phyloP scores from a whole-genome alignment of 2,888 invertebrate genomes.

The Drosophila pegasa region DNA sequence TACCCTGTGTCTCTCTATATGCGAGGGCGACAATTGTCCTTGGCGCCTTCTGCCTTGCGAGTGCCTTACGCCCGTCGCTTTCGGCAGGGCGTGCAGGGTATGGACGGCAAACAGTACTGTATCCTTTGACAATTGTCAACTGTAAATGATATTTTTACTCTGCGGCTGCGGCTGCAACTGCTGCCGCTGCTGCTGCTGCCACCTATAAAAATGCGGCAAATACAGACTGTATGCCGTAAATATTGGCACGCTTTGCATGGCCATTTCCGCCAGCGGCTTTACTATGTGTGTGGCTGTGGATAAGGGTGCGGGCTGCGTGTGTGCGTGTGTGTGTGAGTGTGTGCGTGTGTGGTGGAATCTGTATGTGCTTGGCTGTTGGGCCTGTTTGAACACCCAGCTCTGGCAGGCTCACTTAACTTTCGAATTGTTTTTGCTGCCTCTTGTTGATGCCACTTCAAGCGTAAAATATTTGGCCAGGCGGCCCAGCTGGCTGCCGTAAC shows the following conservation, averaged over 20 bases:
- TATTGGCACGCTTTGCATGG: constrained; percentile 32
- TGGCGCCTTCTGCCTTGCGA: neutral
- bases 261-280: constrained; percentile 22
- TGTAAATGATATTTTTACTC: constrained; percentile 34
- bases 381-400: constrained; percentile 10
- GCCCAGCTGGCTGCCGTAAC: constrained; percentile 28
- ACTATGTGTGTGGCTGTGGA: neutral
- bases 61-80: neutral
- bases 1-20: neutral
- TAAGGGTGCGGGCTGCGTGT: neutral
- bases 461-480: constrained; percentile 56
- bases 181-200: neutral
- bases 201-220: constrained; percentile 6
- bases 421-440: constrained; percentile 35
- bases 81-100: neutral
- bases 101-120: constrained; percentile 1
- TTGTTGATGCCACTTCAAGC: constrained; percentile 48
- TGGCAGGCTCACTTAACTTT: constrained; percentile 45
- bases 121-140: constrained; percentile 24
- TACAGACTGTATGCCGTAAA: constrained; percentile 18
- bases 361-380: constrained; percentile 14
- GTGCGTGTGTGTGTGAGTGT: neutral
- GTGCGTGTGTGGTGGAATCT: neutral
- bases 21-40: neutral
- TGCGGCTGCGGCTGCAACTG: constrained; percentile 17